Percentiles rank a stretch among this genome's conserved stretches.
Evolutionary conservation across 2,113 vertebrate genomes (phyloP).

Genomic region (Colinus virginianus): DNA sequence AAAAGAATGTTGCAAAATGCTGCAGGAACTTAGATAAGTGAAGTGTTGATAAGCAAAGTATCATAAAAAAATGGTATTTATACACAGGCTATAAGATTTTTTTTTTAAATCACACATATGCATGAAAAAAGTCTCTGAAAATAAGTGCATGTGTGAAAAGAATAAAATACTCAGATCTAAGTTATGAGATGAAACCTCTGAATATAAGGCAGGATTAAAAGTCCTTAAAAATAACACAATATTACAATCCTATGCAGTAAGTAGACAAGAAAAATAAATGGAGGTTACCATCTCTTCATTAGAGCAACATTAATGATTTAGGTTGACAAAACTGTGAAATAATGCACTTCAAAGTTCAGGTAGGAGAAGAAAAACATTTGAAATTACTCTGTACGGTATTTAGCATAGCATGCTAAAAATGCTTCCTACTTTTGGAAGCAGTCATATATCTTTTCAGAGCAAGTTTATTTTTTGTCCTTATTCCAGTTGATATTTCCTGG

Average conservation of each 20-base stretch:
- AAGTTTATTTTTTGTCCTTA: background rate
- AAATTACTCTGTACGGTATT: background rate
- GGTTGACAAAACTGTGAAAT: background rate
- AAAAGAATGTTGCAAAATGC: background rate
- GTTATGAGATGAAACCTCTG: background rate
- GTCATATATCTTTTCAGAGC: background rate
- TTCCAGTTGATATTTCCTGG: background rate
- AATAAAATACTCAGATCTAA: background rate
- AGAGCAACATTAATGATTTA: background rate
- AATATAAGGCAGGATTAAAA: background rate
- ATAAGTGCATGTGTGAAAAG: background rate
- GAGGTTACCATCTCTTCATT: background rate
- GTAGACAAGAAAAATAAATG: background rate
- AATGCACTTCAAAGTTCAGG: background rate
- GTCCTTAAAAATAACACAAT: background rate
- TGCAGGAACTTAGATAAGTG: background rate
- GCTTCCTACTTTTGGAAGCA: background rate
- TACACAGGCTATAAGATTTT: background rate
- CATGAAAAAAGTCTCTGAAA: background rate
- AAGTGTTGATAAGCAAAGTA: background rate
- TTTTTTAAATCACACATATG: background rate
- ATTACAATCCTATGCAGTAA: background rate
- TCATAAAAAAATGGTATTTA: background rate
- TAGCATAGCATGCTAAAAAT: background rate
- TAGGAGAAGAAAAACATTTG: background rate